phyloP scores from a whole-genome alignment of 2,797 vertebrate species.

The Cossypha caffra region DNA sequence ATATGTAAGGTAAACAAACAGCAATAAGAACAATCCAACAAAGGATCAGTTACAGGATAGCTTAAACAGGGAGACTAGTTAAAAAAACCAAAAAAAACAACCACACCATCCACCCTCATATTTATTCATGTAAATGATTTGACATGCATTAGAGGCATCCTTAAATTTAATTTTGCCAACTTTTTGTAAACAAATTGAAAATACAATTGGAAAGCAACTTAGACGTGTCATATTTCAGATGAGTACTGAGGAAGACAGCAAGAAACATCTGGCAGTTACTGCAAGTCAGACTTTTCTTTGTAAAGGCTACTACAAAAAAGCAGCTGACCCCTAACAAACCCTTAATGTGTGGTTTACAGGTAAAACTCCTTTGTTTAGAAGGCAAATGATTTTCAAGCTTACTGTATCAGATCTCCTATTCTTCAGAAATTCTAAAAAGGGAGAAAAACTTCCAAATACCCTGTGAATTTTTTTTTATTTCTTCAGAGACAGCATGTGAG shows the following conservation, averaged over 20 bases:
- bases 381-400: neutral
- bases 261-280: neutral
- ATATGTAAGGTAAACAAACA: neutral
- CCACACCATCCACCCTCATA: neutral
- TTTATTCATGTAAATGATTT: neutral
- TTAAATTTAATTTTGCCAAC: neutral
- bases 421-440: neutral
- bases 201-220: neutral
- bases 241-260: neutral
- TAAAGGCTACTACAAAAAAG: neutral
- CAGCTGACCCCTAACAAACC: neutral
- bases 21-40: neutral
- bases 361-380: neutral
- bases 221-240: neutral
- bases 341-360: neutral
- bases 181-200: neutral
- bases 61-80: neutral
- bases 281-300: neutral
- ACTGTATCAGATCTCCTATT: neutral
- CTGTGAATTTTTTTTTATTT: neutral
- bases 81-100: neutral
- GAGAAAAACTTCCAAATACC: neutral
- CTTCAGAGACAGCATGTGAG: neutral
- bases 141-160: neutral
- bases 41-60: neutral